A percentile compares a stretch with the other conserved stretches of the same genome.
Evolutionary conservation across 1,140 invertebrate genomes (phyloP).

Genomic region (Wasmannia auropunctata): DNA sequence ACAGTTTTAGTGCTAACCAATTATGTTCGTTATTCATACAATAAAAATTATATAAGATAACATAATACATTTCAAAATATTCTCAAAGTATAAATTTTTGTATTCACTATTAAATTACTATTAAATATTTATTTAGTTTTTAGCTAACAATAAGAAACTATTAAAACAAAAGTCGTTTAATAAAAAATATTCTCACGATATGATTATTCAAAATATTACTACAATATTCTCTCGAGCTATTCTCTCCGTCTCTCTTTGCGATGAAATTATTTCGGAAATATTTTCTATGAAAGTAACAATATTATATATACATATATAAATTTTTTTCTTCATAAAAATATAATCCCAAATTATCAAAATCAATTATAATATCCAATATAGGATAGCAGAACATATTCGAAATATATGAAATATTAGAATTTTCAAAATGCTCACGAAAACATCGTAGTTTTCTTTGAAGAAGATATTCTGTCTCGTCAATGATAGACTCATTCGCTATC

Average conservation of each 20-base stretch:
- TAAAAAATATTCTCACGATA: not conserved
- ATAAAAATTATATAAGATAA: no score
- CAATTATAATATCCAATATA: not conserved
- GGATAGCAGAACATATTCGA: not conserved
- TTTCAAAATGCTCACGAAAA: not conserved
- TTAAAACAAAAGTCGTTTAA: not conserved
- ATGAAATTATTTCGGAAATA: not conserved
- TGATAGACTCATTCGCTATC: constrained; percentile 70
- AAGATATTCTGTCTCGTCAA: not conserved
- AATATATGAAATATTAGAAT: not conserved
- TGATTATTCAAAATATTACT: not conserved
- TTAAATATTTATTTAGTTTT: not conserved
- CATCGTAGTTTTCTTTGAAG: not conserved
- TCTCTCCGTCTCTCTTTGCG: not conserved
- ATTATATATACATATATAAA: no score
- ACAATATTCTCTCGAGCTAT: not conserved
- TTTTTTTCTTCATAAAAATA: not conserved
- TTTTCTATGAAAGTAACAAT: not conserved
- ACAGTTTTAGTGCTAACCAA: no score
- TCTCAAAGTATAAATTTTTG: not conserved
- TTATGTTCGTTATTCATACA: no score
- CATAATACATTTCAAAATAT: no score
- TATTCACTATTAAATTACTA: not conserved
- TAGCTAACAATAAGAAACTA: not conserved
- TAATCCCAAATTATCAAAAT: not conserved